phyloP scores from a whole-genome alignment of 1,140 invertebrate genomes.

The Hycleus cichorii region DNA sequence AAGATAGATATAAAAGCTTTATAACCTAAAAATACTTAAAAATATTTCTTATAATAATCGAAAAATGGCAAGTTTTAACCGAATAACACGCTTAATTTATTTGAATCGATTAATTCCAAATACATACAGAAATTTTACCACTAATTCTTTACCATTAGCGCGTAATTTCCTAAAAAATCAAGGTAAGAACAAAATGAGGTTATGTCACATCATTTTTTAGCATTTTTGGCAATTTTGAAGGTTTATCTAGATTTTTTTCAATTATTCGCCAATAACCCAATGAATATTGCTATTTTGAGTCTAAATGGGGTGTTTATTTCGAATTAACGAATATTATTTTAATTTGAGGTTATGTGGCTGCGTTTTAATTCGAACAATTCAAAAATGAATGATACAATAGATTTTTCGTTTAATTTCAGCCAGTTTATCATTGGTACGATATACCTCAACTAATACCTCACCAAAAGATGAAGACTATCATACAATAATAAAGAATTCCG shows the following conservation, averaged over 20 bases:
- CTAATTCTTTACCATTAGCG: not conserved
- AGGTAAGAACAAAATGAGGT: conserved; percentile 7
- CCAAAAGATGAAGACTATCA: conserved; percentile 39
- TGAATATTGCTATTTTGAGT: no score
- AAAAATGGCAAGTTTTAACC: conserved; percentile 5
- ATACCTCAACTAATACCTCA: conserved; percentile 7
- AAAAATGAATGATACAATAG: not conserved
- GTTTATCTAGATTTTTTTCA: not conserved
- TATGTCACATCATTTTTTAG: not conserved
- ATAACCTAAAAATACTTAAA: no score
- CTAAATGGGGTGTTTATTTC: no score
- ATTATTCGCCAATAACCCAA: not conserved
- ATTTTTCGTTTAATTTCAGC: not conserved
- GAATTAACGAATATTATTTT: not conserved
- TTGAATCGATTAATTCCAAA: not conserved
- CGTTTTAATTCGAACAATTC: not conserved
- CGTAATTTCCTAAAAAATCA: not conserved
- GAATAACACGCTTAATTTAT: not conserved
- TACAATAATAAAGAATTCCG: conserved; percentile 47
- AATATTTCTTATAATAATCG: no score
- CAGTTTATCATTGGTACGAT: not conserved
- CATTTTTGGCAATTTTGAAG: not conserved
- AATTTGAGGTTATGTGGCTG: not conserved
- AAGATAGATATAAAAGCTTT: no score
- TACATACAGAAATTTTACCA: not conserved